Conservation (phyloP, 2,888 invertebrate genomes). For the Synergus japonicus region DNA sequence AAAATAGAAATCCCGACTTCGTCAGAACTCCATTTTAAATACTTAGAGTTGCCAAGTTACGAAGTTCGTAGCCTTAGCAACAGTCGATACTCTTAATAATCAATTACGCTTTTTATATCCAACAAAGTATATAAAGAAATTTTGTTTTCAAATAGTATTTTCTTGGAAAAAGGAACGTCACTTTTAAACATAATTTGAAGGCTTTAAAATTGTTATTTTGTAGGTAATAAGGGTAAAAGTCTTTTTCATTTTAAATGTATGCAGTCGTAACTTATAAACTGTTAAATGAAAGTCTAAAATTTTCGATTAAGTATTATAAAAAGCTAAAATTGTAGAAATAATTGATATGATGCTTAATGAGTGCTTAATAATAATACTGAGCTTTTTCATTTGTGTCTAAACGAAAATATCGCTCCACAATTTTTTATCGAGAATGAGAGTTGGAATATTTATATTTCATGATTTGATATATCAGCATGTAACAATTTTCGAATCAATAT, state of each 20-base stretch:
- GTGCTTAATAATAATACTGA: background rate
- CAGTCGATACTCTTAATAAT: background rate
- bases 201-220: background rate
- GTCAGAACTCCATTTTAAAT: background rate
- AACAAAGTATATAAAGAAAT: background rate
- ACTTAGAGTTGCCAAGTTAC: background rate
- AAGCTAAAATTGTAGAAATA: background rate
- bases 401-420: background rate
- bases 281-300: background rate
- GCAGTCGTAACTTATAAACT: background rate
- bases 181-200: background rate
- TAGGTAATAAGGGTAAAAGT: too few species aligned
- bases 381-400: conserved; percentile 11
- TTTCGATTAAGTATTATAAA: background rate
- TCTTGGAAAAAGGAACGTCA: background rate
- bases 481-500: background rate
- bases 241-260: too few species aligned
- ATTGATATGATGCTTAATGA: background rate
- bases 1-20: too few species aligned
- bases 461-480: background rate
- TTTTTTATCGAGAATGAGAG: background rate
- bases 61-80: background rate
- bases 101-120: background rate
- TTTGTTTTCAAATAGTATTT: background rate
- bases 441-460: conserved; percentile 14